Base-by-base conservation (phyloP, 35 echinoderm and acorn worm genomes). In the Eucidaris tribuloides region DNA sequence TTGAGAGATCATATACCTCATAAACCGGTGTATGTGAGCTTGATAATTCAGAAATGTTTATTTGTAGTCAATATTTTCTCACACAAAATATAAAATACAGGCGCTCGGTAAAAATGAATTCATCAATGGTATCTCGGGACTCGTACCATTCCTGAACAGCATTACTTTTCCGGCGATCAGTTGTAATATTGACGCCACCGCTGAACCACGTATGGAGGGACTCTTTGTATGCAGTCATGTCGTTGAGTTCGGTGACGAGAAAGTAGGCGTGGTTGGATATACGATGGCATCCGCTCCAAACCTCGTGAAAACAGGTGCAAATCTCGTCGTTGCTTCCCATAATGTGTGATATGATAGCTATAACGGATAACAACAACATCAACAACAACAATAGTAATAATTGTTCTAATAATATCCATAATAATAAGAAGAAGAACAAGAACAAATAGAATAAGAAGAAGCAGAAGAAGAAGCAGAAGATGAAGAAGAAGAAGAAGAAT, bases 31-130 rank as follows among this genome's bases (percentile, higher is more conserved):
- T n/a, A n/a, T n/a, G n/a, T n/a, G n/a, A n/a, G n/a, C n/a, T n/a
- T n/a, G n/a, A n/a, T n/a, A n/a, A n/a, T n/a, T n/a, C n/a, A n/a
- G n/a, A n/a, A n/a, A n/a, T n/a, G n/a, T 50, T 61, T 7, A 24
- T 2, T 3, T 54, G 22, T 24, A 54, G 19, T 4, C 46, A 3
- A 23, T 36, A 20, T 36, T 79, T 14, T 17, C 9, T 14, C 11
- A 19, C 30, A 19, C 13, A 15, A 13, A 15, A 37, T 11, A 30
- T 24, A 6, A 14, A 37, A 32, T 87, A 30, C 58, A 96, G 93
- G 87, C 83, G 7, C 77, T 96, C 11, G 87, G 87, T 42, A 95
- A 96, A 41, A 87, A 87, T 58, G 93, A 96, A 40, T 96, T 96
- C 71, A 80, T 90, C 58, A 86, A 44, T 19, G 84, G 71, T 42